Percentiles rank a stretch among this genome's conserved stretches.
These are phyloP conservation scores for Drosophila tripunctata DNA, from an alignment of 2,888 invertebrate species.

Conservation along the genomic window DNA sequence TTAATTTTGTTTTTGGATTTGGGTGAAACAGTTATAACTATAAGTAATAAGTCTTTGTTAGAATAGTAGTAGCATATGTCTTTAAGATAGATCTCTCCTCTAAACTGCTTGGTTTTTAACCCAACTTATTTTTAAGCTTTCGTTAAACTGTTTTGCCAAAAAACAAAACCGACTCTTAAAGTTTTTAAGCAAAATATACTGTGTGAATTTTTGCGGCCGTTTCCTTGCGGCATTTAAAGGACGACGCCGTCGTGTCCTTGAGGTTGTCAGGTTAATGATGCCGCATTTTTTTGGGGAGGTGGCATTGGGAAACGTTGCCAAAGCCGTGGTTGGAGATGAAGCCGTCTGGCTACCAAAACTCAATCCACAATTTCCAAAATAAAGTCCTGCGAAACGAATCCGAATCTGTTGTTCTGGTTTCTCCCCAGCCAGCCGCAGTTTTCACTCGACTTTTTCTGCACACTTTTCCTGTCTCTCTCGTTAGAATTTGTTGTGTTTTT, in stretches of 20 bases:
- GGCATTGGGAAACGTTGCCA: background rate
- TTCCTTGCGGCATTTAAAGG: background rate
- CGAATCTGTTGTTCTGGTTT: background rate
- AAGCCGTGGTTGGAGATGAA: conserved; percentile 6
- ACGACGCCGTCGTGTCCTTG: conserved; percentile 6
- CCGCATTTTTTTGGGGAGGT: background rate
- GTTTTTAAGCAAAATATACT: too few species aligned
- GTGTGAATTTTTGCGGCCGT: background rate
- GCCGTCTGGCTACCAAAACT: conserved; percentile 32
- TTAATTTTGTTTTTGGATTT: too few species aligned
- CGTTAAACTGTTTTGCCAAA: too few species aligned
- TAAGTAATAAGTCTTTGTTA: too few species aligned
- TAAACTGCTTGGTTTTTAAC: too few species aligned
- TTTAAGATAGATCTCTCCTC: too few species aligned
- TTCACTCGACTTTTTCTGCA: background rate
- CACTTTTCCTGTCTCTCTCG: background rate
- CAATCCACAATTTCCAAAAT: background rate
- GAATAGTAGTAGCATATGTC: too few species aligned
- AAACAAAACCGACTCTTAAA: too few species aligned
- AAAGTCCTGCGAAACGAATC: background rate
- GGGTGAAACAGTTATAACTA: too few species aligned
- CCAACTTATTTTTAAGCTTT: too few species aligned
- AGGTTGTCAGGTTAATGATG: conserved; percentile 19
- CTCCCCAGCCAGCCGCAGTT: too few species aligned
- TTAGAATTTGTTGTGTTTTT: conserved; percentile 18